phyloP scores from a whole-genome alignment of 2,888 invertebrate species.

The Phlogophora meticulosa region DNA sequence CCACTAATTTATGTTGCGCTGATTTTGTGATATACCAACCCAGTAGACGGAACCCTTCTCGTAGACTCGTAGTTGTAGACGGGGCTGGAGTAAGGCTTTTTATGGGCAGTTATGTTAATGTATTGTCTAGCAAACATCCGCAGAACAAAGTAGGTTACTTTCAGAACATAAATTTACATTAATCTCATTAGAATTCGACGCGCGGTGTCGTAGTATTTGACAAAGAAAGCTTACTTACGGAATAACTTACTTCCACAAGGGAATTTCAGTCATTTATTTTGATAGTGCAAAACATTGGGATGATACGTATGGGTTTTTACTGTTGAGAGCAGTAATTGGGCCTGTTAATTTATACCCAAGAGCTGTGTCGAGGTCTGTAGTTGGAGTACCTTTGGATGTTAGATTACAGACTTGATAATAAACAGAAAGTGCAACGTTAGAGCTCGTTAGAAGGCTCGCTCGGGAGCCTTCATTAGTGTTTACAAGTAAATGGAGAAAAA shows the following conservation, averaged over 20 bases:
- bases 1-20: constrained; percentile 90
- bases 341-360: constrained; percentile 45
- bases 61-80: constrained; percentile 54
- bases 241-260: constrained; percentile 1
- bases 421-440: constrained; percentile 80
- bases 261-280: background rate
- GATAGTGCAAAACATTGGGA: constrained; percentile 1
- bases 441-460: constrained; percentile 82
- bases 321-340: constrained; percentile 30
- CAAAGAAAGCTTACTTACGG: constrained; percentile 22
- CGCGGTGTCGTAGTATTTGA: constrained; percentile 31
- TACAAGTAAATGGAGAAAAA: constrained; percentile 81
- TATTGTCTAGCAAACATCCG: constrained; percentile 79
- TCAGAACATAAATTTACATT: constrained; percentile 56
- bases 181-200: constrained; percentile 59
- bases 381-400: constrained; percentile 62
- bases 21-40: constrained; percentile 85
- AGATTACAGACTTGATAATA: constrained; percentile 83
- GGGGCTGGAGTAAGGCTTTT: constrained; percentile 59
- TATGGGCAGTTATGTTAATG: constrained; percentile 81
- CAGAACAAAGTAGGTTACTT: constrained; percentile 57
- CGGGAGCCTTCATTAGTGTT: constrained; percentile 85
- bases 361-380: constrained; percentile 40
- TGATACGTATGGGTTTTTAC: background rate
- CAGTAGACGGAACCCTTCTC: constrained; percentile 80